Conservation (phyloP, 2,888 invertebrate genomes). For the Leptinotarsa haldemani region DNA sequence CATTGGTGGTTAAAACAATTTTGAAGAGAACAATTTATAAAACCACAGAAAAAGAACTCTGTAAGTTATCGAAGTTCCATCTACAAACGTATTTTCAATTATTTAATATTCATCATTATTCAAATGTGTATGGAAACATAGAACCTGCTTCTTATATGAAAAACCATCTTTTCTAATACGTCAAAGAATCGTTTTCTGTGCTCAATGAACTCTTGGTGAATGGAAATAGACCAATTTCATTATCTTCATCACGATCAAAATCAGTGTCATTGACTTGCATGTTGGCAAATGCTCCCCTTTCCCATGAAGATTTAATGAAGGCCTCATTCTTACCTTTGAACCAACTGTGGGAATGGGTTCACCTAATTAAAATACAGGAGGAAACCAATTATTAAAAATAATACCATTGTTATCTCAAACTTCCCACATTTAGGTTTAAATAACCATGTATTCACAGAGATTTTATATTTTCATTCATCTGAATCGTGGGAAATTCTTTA, state of each 20-base stretch:
- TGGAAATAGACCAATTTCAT: slow-evolving; percentile 17
- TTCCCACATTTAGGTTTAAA: slow-evolving; percentile 62
- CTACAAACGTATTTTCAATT: too few relatives aligned
- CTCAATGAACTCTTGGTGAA: slow-evolving; percentile 15
- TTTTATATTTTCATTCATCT: slow-evolving; percentile 53
- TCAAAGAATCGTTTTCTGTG: neutral
- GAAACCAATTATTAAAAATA: slow-evolving; percentile 65
- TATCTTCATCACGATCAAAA: slow-evolving; percentile 29
- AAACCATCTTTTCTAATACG: neutral
- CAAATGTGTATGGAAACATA: too few relatives aligned
- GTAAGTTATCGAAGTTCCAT: too few relatives aligned
- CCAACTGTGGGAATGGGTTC: slow-evolving; percentile 63
- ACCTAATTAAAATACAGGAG: slow-evolving; percentile 65
- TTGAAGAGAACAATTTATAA: too few relatives aligned
- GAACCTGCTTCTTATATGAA: too few relatives aligned
- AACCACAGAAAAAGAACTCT: too few relatives aligned
- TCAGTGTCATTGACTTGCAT: slow-evolving; percentile 40
- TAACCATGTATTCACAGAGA: slow-evolving; percentile 54
- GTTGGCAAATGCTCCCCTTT: slow-evolving; percentile 41
- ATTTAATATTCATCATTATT: too few relatives aligned
- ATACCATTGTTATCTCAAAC: slow-evolving; percentile 61
- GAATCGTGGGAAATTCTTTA: slow-evolving; percentile 51
- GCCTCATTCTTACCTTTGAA: slow-evolving; percentile 44
- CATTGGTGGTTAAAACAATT: too few relatives aligned
- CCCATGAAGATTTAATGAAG: slow-evolving; percentile 42